Conservation (phyloP, 2,888 invertebrate genomes). For the Idaea aversata region DNA sequence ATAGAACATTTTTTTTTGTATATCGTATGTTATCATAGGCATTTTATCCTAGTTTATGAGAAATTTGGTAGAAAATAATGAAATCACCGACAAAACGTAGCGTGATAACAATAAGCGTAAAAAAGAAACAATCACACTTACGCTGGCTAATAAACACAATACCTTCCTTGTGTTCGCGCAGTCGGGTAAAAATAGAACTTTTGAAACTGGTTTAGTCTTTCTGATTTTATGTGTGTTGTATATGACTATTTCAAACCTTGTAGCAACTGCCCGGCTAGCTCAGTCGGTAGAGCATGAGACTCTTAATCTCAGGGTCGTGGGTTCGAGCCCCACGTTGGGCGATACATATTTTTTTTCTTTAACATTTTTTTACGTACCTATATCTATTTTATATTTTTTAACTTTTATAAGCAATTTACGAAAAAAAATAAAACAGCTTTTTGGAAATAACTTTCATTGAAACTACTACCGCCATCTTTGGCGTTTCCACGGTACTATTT, state of each 20-base stretch:
- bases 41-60: too few species aligned
- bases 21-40: too few species aligned
- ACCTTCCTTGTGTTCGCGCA: neutral
- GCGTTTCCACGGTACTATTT: neutral
- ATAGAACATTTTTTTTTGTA: too few species aligned
- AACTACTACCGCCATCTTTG: neutral
- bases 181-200: neutral
- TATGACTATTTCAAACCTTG: neutral
- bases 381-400: neutral
- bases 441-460: neutral
- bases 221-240: neutral
- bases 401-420: too few species aligned
- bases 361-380: neutral
- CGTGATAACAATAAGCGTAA: too few species aligned
- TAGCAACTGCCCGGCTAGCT: slow-evolving; percentile 67
- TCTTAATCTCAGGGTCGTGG: slow-evolving; percentile 82
- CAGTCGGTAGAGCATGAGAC: slow-evolving; percentile 80
- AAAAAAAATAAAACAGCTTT: too few species aligned
- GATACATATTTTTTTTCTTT: slow-evolving; percentile 38
- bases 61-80: too few species aligned
- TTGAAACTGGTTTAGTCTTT: neutral
- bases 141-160: too few species aligned
- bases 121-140: too few species aligned
- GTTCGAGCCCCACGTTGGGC: slow-evolving; percentile 82
- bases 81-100: too few species aligned